Percentiles rank a stretch among this genome's conserved stretches.
Evolutionary conservation across 2,888 invertebrate genomes (phyloP).

Genomic region (Blera fallax): DNA sequence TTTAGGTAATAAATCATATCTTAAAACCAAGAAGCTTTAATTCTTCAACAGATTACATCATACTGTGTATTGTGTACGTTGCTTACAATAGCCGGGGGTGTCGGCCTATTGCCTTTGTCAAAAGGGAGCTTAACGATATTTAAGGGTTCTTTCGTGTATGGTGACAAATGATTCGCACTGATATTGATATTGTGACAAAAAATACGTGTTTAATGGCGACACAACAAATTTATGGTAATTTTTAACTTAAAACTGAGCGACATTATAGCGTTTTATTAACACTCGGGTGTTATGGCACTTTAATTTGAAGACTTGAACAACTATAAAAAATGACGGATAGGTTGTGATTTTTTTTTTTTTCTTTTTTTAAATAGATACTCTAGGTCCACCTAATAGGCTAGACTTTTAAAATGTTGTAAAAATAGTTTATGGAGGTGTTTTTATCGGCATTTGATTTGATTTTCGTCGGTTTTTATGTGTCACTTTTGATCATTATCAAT

Average conservation of each 20-base stretch:
- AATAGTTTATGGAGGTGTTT: not conserved
- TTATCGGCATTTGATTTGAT: not conserved
- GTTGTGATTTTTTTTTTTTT: no score
- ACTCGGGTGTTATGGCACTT: conserved; percentile 15
- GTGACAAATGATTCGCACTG: conserved; percentile 13
- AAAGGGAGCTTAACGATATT: not conserved
- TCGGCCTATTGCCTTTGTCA: not conserved
- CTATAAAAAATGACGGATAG: conserved; percentile 23
- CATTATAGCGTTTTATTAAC: conserved; percentile 18
- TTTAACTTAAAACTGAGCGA: not conserved
- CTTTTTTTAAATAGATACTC: not conserved
- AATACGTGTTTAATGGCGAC: not conserved
- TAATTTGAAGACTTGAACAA: conserved; percentile 6
- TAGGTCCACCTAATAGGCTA: not conserved
- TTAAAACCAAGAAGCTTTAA: not conserved
- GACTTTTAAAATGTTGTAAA: not conserved
- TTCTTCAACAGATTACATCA: conserved; percentile 4
- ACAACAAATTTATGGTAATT: conserved; percentile 40
- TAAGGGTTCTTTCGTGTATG: conserved; percentile 14
- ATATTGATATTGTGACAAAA: not conserved
- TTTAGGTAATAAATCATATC: conserved; percentile 39
- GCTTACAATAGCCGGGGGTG: not conserved
- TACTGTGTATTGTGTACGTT: not conserved
- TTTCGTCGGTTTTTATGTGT: not conserved
- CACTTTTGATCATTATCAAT: not conserved